These are phyloP conservation scores for Drosophila longiperda DNA, from an alignment of 2,888 invertebrate genomes.

Conservation along the genomic window DNA sequence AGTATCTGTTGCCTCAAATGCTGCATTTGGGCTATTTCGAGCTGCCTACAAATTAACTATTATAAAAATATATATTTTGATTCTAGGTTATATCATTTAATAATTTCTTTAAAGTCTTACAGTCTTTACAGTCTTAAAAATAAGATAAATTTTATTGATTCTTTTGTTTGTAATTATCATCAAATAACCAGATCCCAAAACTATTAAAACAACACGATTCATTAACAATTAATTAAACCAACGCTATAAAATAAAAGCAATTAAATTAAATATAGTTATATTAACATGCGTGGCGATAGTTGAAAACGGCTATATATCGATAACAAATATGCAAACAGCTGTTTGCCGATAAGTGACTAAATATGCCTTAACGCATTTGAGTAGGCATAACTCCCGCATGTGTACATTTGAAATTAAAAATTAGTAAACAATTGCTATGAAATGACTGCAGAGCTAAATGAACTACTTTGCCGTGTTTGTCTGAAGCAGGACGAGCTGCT, in stretches of 20 bases:
- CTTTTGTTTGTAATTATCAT: too few relatives aligned
- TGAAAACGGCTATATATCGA: constrained; percentile 26
- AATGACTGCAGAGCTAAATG: constrained; percentile 55
- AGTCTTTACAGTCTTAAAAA: too few relatives aligned
- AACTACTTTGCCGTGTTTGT: constrained; percentile 81
- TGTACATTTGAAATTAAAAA: neutral
- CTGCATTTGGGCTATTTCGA: constrained; percentile 66
- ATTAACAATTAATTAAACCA: too few relatives aligned
- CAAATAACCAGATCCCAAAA: too few relatives aligned
- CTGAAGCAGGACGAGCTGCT: constrained; percentile 77
- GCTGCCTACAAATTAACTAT: constrained; percentile 3
- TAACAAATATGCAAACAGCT: constrained; percentile 15
- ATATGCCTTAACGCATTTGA: constrained; percentile 6
- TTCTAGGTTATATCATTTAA: too few relatives aligned
- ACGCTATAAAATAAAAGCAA: neutral
- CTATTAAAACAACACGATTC: too few relatives aligned
- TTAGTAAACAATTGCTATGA: neutral
- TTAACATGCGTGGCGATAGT: neutral
- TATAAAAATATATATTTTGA: neutral
- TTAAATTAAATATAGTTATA: neutral
- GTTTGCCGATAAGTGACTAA: constrained; percentile 15
- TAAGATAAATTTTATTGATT: too few relatives aligned
- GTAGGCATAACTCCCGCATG: neutral
- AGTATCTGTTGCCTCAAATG: constrained; percentile 48
- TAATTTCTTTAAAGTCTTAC: too few relatives aligned